Evolutionary conservation across 2,888 invertebrate genomes (phyloP).

Genomic region (Drosophila paracracens): DNA sequence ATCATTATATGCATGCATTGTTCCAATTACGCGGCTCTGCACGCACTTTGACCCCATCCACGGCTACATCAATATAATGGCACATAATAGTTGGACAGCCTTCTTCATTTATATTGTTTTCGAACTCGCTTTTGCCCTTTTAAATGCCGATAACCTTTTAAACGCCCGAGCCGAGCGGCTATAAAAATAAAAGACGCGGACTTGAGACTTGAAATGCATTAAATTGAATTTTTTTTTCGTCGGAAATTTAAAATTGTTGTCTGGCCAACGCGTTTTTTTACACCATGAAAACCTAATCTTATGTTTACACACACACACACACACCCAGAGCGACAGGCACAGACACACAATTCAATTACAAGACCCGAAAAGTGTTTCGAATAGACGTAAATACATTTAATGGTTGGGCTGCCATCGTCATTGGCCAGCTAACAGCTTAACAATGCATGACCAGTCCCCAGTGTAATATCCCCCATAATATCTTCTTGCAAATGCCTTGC

Average conservation of each 20-base stretch:
- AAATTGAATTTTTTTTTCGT: slow-evolving; percentile 71
- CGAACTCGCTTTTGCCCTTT: slow-evolving; percentile 58
- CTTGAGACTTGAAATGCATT: slow-evolving; percentile 67
- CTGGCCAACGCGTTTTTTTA: slow-evolving; percentile 73
- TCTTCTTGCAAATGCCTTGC: slow-evolving; percentile 66
- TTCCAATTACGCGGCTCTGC: slow-evolving; percentile 76
- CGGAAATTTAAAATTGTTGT: slow-evolving; percentile 66
- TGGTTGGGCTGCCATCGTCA: slow-evolving; percentile 51
- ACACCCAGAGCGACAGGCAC: slow-evolving; percentile 9
- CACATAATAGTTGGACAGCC: slow-evolving; percentile 63
- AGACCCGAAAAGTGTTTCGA: slow-evolving; percentile 60
- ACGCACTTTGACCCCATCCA: slow-evolving; percentile 66
- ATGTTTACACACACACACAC: slow-evolving; percentile 59
- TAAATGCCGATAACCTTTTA: slow-evolving; percentile 78
- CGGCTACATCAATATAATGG: slow-evolving; percentile 56
- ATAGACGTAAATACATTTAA: slow-evolving; percentile 71
- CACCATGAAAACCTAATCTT: slow-evolving; percentile 81
- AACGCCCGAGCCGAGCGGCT: slow-evolving; percentile 62
- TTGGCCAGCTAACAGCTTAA: slow-evolving; percentile 45
- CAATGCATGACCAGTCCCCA: slow-evolving; percentile 71
- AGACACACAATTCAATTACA: slow-evolving; percentile 69
- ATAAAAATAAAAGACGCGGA: slow-evolving; percentile 56
- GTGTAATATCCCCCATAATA: slow-evolving; percentile 53
- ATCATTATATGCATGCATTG: slow-evolving; percentile 67
- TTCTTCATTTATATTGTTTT: slow-evolving; percentile 32